Evolutionary conservation across 2,888 invertebrate genomes (phyloP), one percentile per base, ranked within the genome.

Genomic region (Falcaria lacertinaria): DNA sequence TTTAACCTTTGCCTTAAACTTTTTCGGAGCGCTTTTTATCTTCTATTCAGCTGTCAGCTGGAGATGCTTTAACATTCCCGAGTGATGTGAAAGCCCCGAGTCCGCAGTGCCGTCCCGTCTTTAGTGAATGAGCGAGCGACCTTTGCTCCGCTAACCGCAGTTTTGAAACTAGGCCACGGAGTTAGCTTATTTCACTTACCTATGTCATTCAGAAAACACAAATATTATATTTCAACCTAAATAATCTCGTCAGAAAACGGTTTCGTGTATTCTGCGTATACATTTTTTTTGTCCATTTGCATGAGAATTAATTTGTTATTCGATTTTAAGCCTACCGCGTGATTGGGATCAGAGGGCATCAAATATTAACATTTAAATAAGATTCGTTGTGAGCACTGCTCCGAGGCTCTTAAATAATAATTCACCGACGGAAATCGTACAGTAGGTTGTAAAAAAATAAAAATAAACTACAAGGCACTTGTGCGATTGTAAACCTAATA

Each of bases 141-240:
- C 66, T 66, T 69, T 76, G 70, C 56, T 53, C 58, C 47, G 60
- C 45, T 70, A 69, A 71, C 72, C 76, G 74, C 70, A 60, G 67
- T 60, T 69, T 65, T 54, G 66, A 74, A 83, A 80, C 70, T 81
- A 69, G 80, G 76, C 67, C 79, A 69, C 64, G 59, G 44, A 33
- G 55, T 49, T 54, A 45, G 60, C 54, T 60, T 52, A 48, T 61
- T 28, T 11, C 11, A 11, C 11, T 28, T 28, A 11, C 11, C 11
- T 28, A 2, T 11, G 28, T 11, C 28, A 28, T 3, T 7, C 7
- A 7, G 11, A 28, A 28, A 28, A 28, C 3, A 8, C 28, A 28
- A 28, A 2, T 28, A 28, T 28, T 28, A 3, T 2, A 25, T 40
- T 48, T 43, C 39, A 49, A 49, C 48, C 43, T 16, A 44, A 22